A percentile compares a stretch with the other conserved stretches of the same genome.
Evolutionary conservation across 2,113 vertebrate species (phyloP).

Genomic region (Rhadina sibilatrix): DNA sequence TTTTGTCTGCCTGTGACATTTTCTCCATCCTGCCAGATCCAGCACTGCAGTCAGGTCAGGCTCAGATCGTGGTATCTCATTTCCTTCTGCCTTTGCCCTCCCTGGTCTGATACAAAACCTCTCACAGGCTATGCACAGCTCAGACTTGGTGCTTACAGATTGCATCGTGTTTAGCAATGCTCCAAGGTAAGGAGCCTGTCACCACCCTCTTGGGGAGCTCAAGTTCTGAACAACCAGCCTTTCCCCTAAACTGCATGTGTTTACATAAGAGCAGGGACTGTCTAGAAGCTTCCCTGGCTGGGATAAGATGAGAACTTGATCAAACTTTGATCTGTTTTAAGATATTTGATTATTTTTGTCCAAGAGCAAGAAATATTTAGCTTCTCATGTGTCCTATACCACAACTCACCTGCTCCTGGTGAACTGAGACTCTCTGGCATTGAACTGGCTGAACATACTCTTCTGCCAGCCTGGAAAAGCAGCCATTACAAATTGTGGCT

Average conservation of each 20-base stretch:
- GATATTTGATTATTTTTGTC: neutral
- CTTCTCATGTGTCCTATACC: neutral
- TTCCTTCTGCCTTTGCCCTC: neutral
- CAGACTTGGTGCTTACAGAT: neutral
- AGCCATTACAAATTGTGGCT: neutral
- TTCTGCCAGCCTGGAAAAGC: neutral
- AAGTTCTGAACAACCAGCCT: neutral
- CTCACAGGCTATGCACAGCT: neutral
- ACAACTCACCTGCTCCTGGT: neutral
- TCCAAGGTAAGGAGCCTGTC: constrained; percentile 4
- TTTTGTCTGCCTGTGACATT: neutral
- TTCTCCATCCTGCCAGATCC: neutral
- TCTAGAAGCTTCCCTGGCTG: neutral
- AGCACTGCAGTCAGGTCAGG: neutral
- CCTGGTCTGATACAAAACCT: neutral
- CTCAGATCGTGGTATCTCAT: neutral
- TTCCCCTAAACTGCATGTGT: neutral
- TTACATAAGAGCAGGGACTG: neutral
- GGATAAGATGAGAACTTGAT: neutral
- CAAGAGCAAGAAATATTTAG: neutral
- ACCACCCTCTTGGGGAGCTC: neutral
- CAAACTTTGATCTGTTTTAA: neutral
- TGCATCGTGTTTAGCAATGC: neutral
- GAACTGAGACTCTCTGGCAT: neutral
- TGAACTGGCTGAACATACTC: accelerated